Base-by-base conservation (phyloP, 2,113 vertebrate genomes). In the Athene cunicularia region DNA sequence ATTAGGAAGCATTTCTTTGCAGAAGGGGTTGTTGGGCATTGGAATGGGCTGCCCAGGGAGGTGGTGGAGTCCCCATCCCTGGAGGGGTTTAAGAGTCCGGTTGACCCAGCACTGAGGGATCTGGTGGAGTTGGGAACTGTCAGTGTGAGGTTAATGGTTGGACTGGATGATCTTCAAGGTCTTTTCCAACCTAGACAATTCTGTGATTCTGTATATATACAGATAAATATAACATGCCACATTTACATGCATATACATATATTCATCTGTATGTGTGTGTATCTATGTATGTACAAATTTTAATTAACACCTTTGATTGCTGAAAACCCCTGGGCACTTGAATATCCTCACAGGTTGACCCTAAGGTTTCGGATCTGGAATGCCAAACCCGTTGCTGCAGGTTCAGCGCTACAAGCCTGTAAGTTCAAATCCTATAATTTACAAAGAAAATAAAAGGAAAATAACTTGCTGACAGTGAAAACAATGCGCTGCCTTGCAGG, bases 361-460 rank as follows among this genome's bases (percentile, higher is more conserved):
- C 35, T 12, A 11, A 53, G 35, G 14, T 27, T 88, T 59, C 15
- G 49, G 28, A 47, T 41, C 19, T 28, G n/a, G 37, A 45, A 47
- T 1, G 4, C 19, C 22, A 64, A 68, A 21, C 35, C 56, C 8
- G 5, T 2, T 8, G 15, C 17, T 53, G 14, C 45, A 22, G 20
- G 17, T 45, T 9, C 18, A 56, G 6, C 20, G 45, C 43, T 27
- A 7, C 41, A 19, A 88, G 26, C 52, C 80, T 15, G 8, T 7
- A 24, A 53, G 12, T 52, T 53, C 71, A 30, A 43, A 63, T 4
- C 33, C 49, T 14, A 5, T 2, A 1, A 28, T 18, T 19, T 3
- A 6, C 63, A 79, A 66, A 1, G 4, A 11, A 30, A 84, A 13
- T 0, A 2, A 66, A 28, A 49, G 2, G 2, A 2, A 12, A 56